Evolutionary conservation across 2,113 vertebrate genomes (phyloP), one percentile per base, ranked within the genome.

Genomic region (Phalacrocorax carbo): DNA sequence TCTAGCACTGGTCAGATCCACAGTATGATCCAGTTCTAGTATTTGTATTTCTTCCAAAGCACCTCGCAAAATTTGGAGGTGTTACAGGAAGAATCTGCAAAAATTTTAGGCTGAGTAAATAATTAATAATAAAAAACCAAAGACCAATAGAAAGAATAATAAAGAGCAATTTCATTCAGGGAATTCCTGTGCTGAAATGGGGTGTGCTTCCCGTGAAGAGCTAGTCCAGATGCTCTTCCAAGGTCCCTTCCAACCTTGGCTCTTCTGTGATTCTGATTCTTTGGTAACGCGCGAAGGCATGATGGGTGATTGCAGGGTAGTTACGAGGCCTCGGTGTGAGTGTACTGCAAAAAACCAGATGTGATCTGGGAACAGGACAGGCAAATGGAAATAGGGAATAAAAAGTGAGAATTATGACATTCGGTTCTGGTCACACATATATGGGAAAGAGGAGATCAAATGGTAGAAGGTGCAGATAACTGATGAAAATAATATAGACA

Each of bases 401-500:
- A 15, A 3, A 21, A 40, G n/a, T n/a, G 32, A 58, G 48, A 60
- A 32, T 65, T 15, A 9, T 4, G 40, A 17, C 15, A 4, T 8
- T 84, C 29, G 8, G 12, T 70, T 73, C 55, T 70, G 60, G 12
- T 54, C 21, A 16, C 10, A 8, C 1, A 1, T 15, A 1, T 40
- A 8, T 25, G 62, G 38, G 68, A 72, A 66, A 66, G 48, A 58
- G 11, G 32, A 83, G 58, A 34, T 69, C 7, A 29, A 15, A 16
- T 19, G 25, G 25, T 23, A 20, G 84, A 77, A 66, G 40, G 5
- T 4, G 3, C 51, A 60, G 58, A 16, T 55, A 64, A 38, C 8
- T 0, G 0, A 30, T 73, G 40, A 69, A 72, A 91, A 51, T 32
- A 36, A 42, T 0, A 2, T 15, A 46, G 48, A 3, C 5, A 3